Evolutionary conservation across 1,140 invertebrate species (phyloP).

Genomic region (Drosophila kepulauana): DNA sequence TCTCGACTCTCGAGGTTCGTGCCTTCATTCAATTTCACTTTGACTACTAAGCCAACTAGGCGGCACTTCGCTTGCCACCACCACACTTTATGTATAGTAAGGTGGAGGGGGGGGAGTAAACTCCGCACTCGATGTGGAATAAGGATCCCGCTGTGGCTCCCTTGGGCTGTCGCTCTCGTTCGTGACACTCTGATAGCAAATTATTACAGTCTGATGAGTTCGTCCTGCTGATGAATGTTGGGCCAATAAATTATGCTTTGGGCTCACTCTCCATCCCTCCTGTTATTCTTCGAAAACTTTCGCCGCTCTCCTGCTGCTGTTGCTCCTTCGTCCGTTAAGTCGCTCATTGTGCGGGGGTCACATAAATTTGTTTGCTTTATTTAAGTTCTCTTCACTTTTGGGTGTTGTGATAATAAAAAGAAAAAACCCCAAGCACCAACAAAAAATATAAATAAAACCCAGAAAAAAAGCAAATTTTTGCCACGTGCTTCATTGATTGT

Average conservation of each 20-base stretch:
- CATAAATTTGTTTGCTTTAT: constrained; percentile 81
- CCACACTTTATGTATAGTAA: background rate
- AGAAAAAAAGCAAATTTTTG: background rate
- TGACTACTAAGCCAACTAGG: constrained; percentile 61
- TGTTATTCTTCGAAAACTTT: constrained; percentile 43
- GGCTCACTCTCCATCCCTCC: constrained; percentile 29
- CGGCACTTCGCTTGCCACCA: constrained; percentile 15
- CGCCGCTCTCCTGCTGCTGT: background rate
- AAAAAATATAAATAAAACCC: background rate
- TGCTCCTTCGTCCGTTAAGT: background rate
- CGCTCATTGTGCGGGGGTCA: constrained; percentile 28
- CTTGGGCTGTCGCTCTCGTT: constrained; percentile 44
- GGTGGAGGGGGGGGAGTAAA: background rate
- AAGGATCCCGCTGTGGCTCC: background rate
- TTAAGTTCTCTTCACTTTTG: constrained; percentile 61
- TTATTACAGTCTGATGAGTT: constrained; percentile 83
- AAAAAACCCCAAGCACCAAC: background rate
- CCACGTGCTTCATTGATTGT: constrained; percentile 52
- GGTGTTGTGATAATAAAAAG: constrained; percentile 63
- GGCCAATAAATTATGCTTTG: constrained; percentile 77
- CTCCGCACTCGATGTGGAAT: too few species aligned
- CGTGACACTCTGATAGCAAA: constrained; percentile 79
- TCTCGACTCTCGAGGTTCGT: constrained; percentile 37
- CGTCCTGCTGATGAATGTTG: constrained; percentile 75
- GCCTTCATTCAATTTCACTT: constrained; percentile 80